Base-by-base conservation (phyloP, 2,113 vertebrate species). In the Tragelaphus scriptus region DNA sequence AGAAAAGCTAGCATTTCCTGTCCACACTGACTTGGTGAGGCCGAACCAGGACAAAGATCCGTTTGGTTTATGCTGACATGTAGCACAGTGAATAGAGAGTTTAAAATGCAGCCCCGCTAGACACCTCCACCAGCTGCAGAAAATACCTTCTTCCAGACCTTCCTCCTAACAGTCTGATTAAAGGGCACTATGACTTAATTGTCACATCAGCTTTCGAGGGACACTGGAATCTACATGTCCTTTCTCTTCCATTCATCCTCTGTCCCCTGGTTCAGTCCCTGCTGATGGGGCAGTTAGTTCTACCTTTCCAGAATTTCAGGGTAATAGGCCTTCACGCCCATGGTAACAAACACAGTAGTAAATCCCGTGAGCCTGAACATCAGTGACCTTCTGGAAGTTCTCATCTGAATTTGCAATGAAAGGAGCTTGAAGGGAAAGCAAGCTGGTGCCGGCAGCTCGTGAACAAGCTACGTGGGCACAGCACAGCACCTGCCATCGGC, bases 391-490 rank as follows among this genome's bases (percentile, higher is more conserved):
- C 91, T n/a, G 26, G n/a, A 59, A 63, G 21, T 65, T 84, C 40
- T 77, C 63, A 25, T 59, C 32, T 47, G 53, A 28, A 30, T 30
- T 10, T 28, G 23, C 68, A 40, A 36, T 1, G 49, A 32, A 68
- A 85, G 82, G 44, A 7, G 49, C 21, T 36, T 12, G 1, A 16
- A 13, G 30, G 26, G 77, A 58, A 12, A 21, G 58, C 63, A 7
- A 44, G 58, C 71, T 13, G 44, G 23, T 11, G 7, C 6, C 3
- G 5, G 84, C 3, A 5, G 8, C 19, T 8, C 0, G 0, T 15
- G 8, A 58, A 4, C 0, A 14, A 13, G 40, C 53, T 4, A 6
- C 1, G 4, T 0, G n/a, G 47, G 17, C 8, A 1, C 15, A 5
- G 68, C 21, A 13, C 14, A 16, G n/a, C n/a, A 6, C 5, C 4